Base-by-base conservation (phyloP, 2,113 vertebrate genomes). In the Protobothrops flavoviridis region DNA sequence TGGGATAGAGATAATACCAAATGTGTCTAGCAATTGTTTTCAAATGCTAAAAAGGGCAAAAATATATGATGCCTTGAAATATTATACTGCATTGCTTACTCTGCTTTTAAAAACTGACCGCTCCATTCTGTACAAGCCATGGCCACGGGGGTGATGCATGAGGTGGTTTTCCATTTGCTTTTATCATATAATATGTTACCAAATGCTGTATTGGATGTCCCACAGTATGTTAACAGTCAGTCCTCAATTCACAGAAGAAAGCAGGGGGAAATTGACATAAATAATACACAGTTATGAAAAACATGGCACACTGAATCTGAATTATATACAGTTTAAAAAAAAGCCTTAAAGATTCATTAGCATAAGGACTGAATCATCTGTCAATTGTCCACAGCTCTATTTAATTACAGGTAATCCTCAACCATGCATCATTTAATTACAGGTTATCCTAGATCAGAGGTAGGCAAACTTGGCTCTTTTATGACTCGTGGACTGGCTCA, bases 1-100 rank as follows among this genome's bases (percentile, higher is more conserved):
- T 88, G 90, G 93, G 88, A 91, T 94, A 92, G 15, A 87, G 64
- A 87, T 94, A 95, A 61, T 45, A 24, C 45, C 85, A 93, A 87
- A 64, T 33, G 0, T 11, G 69, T 64, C 61, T 85, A 55, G 43
- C 59, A 48, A 89, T 90, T 53, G 57, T 2, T 29, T 93, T 23
- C 87, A 52, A 93, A 86, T 48, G 90, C 88, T 4, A 7, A 5
- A 81, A 81, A 91, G 90, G 93, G 55, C 86, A 91, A 64, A 90
- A 93, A 9, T 59, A 81, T 53, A 29, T 52, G 5, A 61, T 93
- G 89, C 86, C 92, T 69, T 48, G 85, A 59, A 45, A 48, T 85
- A 93, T 26, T 52, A 88, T 90, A 24, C 39, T 91, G 88, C 15
- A 86, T 89, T 55, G 24, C n/a, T 81, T n/a, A 86, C 20, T 53